Conservation (phyloP, 2,888 invertebrate genomes). For the Hyposoter didymator region DNA sequence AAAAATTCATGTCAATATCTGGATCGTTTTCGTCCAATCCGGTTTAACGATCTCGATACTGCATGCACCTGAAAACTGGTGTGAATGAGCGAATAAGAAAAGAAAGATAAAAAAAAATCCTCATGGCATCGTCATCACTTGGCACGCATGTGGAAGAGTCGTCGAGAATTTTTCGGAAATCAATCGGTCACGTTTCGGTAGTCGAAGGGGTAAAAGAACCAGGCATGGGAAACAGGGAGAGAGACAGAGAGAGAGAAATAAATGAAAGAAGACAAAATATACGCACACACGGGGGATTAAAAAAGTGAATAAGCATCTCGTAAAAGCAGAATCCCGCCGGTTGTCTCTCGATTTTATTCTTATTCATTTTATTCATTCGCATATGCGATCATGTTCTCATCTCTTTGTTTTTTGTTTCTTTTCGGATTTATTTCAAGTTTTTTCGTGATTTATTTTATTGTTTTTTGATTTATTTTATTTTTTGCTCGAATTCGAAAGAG, state of each 20-base stretch:
- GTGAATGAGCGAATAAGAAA: conserved; percentile 6
- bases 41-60: neutral
- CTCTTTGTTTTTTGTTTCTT: conserved; percentile 29
- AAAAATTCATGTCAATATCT: neutral
- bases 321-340: conserved; percentile 33
- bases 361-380: conserved; percentile 57
- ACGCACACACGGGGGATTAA: neutral
- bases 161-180: conserved; percentile 51
- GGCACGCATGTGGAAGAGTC: conserved; percentile 19
- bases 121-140: conserved; percentile 25
- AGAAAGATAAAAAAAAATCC: conserved; percentile 15
- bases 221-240: no score
- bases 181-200: conserved; percentile 56
- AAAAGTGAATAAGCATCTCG: conserved; percentile 36
- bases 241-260: neutral
- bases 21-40: neutral
- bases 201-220: conserved; percentile 12
- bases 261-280: neutral
- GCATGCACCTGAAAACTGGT: conserved; percentile 7
- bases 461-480: conserved; percentile 43
- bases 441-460: conserved; percentile 10
- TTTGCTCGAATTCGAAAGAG: conserved; percentile 50
- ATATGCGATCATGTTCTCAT: conserved; percentile 59
- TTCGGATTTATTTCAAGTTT: conserved; percentile 5
- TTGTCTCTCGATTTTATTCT: neutral